Conservation (phyloP, 2,113 vertebrate genomes). For the Sylvietta virens region DNA sequence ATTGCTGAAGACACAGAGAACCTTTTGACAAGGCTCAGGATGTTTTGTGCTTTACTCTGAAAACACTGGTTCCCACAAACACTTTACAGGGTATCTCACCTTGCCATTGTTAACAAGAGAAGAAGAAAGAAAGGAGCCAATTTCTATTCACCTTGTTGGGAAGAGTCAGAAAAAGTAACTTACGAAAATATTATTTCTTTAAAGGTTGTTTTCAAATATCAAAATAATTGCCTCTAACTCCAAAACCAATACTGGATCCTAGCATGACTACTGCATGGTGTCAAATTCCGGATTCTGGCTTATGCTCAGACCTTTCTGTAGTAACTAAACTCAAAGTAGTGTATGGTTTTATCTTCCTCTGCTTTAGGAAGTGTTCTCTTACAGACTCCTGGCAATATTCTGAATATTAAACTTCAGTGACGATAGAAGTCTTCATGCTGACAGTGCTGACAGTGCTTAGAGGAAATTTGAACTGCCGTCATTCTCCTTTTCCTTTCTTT, state of each 20-base stretch:
- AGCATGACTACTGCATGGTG: not conserved
- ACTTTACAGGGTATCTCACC: not conserved
- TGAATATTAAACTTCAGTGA: not conserved
- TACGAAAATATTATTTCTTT: not conserved
- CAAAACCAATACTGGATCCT: not conserved
- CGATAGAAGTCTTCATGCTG: not conserved
- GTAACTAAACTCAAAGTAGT: not conserved
- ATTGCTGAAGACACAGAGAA: not conserved
- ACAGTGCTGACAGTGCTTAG: not conserved
- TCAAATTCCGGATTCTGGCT: not conserved
- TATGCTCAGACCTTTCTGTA: not conserved
- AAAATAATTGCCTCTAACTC: not conserved
- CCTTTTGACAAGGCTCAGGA: not conserved
- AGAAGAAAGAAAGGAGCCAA: not conserved
- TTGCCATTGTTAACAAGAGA: not conserved
- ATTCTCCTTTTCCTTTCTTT: not conserved
- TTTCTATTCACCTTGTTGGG: not conserved
- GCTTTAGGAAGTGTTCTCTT: not conserved
- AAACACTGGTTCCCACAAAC: not conserved
- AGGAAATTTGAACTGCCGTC: not conserved
- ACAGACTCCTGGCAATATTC: not conserved
- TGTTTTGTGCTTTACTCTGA: not conserved
- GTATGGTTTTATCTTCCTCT: not conserved
- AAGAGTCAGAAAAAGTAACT: not conserved
- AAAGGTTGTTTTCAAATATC: not conserved